Percentiles rank a stretch among this genome's conserved stretches.
phyloP scores from a whole-genome alignment of 2,797 vertebrate species.

The Oryzias dopingdopingensis region DNA sequence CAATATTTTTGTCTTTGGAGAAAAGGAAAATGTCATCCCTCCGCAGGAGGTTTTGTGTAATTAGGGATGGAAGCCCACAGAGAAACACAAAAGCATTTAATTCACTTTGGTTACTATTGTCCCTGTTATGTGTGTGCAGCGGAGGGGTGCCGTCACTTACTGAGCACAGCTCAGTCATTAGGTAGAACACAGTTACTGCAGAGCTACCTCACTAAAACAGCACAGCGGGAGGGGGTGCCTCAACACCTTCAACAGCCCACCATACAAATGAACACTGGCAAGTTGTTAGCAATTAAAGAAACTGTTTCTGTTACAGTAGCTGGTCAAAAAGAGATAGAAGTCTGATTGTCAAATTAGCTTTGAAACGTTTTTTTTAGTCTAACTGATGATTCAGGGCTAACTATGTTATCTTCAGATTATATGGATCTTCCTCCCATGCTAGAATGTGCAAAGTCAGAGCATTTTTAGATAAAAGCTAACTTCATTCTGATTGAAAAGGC shows the following conservation, averaged over 20 bases:
- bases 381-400: no score
- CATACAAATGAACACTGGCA: not conserved
- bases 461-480: no score
- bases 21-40: slow-evolving; percentile 12
- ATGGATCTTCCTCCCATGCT: no score
- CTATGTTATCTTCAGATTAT: no score
- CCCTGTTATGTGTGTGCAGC: slow-evolving; percentile 15
- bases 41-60: slow-evolving; percentile 22
- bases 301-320: slow-evolving; percentile 2
- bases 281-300: slow-evolving; percentile 6
- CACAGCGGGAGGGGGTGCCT: slow-evolving; percentile 21
- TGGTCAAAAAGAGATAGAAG: no score
- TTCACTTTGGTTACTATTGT: slow-evolving; percentile 15
- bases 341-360: no score
- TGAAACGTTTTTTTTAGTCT: no score
- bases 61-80: slow-evolving; percentile 21
- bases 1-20: slow-evolving; percentile 6
- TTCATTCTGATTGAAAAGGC: no score
- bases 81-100: slow-evolving; percentile 11
- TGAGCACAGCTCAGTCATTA: slow-evolving; percentile 40
- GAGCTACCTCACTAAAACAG: slow-evolving; percentile 27
- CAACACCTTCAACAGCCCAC: slow-evolving; percentile 14
- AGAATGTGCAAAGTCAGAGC: no score
- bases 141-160: slow-evolving; percentile 35
- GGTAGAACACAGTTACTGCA: slow-evolving; percentile 24